Percentiles rank a stretch among this genome's conserved stretches.
Evolutionary conservation across 2,797 vertebrate genomes (phyloP).

Genomic region (Melopsittacus undulatus): DNA sequence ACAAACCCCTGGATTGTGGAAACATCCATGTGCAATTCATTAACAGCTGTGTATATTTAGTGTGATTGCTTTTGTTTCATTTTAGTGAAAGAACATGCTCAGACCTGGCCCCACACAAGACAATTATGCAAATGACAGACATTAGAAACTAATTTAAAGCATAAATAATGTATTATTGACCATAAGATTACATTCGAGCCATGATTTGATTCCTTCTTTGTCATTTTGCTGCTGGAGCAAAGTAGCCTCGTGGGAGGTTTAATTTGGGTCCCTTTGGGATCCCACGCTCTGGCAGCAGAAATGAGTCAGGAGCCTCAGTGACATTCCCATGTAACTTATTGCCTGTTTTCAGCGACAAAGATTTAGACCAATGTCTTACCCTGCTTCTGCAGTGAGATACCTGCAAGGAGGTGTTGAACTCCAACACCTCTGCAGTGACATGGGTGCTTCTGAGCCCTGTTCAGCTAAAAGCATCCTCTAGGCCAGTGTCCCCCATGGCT

Average conservation of each 20-base stretch:
- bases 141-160: not conserved
- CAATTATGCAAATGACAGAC: not conserved
- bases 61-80: not conserved
- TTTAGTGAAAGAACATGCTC: not conserved
- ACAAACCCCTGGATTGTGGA: not conserved
- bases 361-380: rapidly evolving
- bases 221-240: not conserved
- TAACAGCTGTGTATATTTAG: not conserved
- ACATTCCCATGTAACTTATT: rapidly evolving
- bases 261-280: not conserved
- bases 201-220: not conserved
- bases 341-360: rapidly evolving
- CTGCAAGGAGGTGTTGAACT: not conserved
- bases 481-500: no score
- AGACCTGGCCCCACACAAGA: not conserved
- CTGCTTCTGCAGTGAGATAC: rapidly evolving
- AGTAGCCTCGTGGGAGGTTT: not conserved
- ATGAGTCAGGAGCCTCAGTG: not conserved
- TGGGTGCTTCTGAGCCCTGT: not conserved
- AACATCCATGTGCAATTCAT: rapidly evolving
- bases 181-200: not conserved
- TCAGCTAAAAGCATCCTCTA: no score
- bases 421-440: not conserved
- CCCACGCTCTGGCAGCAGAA: not conserved
- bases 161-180: constrained; percentile 3